Evolutionary conservation across 2,797 vertebrate genomes (phyloP).

Genomic region (Carcharodon carcharias): DNA sequence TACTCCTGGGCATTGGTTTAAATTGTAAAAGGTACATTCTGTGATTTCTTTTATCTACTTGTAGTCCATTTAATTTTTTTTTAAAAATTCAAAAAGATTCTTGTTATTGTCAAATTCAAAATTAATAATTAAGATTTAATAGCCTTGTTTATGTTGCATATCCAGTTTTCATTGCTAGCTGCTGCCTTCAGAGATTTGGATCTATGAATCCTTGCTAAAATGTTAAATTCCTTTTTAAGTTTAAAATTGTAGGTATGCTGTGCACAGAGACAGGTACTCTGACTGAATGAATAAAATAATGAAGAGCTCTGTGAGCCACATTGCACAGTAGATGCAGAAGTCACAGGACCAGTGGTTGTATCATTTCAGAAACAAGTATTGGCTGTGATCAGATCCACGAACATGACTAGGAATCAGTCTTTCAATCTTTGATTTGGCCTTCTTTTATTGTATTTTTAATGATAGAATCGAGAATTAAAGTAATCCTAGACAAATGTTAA

Average conservation of each 20-base stretch:
- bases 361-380: not conserved
- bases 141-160: not conserved
- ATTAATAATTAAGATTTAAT: not conserved
- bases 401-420: not conserved
- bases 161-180: not conserved
- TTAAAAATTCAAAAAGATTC: not conserved
- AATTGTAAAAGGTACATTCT: not conserved
- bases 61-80: not conserved
- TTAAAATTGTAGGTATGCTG: not conserved
- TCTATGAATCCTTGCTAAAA: not conserved
- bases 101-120: not conserved
- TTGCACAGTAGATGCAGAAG: not conserved
- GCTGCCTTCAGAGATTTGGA: not conserved
- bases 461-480: not conserved
- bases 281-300: not conserved
- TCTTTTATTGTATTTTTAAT: not conserved
- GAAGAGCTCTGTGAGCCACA: not conserved
- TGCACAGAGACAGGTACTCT: not conserved
- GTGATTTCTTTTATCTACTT: not conserved
- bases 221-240: not conserved
- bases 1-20: not conserved
- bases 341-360: not conserved
- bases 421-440: not conserved
- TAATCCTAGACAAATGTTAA: not conserved
- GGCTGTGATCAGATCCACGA: not conserved